Base-by-base conservation (phyloP, 2,888 invertebrate species). In the Dascillus cervinus region DNA sequence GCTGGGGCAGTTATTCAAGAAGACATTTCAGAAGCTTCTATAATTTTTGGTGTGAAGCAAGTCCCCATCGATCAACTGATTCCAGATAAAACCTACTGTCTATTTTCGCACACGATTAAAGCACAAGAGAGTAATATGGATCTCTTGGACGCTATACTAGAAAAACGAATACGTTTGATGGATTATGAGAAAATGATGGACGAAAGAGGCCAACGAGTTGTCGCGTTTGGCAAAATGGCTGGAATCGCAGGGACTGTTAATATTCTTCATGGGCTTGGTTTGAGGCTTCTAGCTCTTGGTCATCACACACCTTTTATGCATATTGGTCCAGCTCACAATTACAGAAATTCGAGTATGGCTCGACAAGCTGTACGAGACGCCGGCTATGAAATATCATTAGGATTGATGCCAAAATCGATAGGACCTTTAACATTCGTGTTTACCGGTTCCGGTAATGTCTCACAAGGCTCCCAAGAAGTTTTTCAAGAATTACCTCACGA, bases 261-360 rank as follows among this genome's bases (percentile, higher is more conserved):
- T 62, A 97, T 99, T 50, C 70, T 99, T 9, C 98, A 99, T 56
- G 98, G 98, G 1, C 69, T 99, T 23, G 98, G 98, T 0, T 71
- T 99, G 17, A 71, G 98, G 26, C 71, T 95, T 2, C 68, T 98
- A 31, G 97, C 97, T 0, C 69, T 98, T 12, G 98, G 98, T 0
- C 97, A 99, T 62, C 98, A 98, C 58, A 98, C 98, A 0, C 98
- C 98, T 0, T 98, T 99, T 57, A 95, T 98, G 96, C 95, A 98
- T 58, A 89, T 98, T 43, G 97, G 95, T 0, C 92, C 95, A 3
- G 94, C 98, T 0, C 98, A 98, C 59, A 99, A 99, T 65, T 99
- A 99, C 66, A 76, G 97, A 17, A 95, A 89, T 62, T 94, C 92
- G 0, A 92, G 91, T 50, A 95, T 96, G 91, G 97, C 97, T 1